phyloP scores from a whole-genome alignment of 2,797 vertebrate genomes.

The Dendrocincla fuliginosa region DNA sequence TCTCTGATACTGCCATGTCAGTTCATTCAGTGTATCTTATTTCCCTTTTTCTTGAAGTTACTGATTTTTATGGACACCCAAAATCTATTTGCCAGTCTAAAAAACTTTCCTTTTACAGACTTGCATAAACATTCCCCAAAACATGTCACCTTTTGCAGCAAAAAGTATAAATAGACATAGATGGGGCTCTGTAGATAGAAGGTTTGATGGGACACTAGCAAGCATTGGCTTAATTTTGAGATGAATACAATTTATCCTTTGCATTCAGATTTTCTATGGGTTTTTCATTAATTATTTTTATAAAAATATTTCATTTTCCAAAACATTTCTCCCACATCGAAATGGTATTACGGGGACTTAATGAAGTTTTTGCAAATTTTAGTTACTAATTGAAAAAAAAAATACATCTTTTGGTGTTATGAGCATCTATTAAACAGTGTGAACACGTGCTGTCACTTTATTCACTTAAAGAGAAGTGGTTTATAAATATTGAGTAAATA shows the following conservation, averaged over 20 bases:
- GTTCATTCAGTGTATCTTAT: background rate
- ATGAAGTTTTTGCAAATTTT: background rate
- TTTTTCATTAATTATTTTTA: background rate
- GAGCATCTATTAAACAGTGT: background rate
- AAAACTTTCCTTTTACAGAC: background rate
- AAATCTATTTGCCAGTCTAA: background rate
- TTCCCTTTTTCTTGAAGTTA: background rate
- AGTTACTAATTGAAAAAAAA: background rate
- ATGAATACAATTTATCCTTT: background rate
- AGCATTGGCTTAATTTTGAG: background rate
- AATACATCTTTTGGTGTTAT: background rate
- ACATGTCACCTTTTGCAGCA: background rate
- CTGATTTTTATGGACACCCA: background rate
- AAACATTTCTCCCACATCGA: background rate
- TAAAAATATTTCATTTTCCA: background rate
- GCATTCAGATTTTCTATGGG: background rate
- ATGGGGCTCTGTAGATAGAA: background rate
- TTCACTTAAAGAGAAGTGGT: background rate
- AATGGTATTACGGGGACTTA: fast-evolving
- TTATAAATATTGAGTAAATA: background rate
- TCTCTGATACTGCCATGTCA: background rate
- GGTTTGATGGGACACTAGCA: background rate
- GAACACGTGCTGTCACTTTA: background rate
- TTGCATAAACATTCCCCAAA: background rate
- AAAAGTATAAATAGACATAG: background rate